Evolutionary conservation across 2,797 vertebrate species (phyloP).

Genomic region (Enteromius unitaeniatus): DNA sequence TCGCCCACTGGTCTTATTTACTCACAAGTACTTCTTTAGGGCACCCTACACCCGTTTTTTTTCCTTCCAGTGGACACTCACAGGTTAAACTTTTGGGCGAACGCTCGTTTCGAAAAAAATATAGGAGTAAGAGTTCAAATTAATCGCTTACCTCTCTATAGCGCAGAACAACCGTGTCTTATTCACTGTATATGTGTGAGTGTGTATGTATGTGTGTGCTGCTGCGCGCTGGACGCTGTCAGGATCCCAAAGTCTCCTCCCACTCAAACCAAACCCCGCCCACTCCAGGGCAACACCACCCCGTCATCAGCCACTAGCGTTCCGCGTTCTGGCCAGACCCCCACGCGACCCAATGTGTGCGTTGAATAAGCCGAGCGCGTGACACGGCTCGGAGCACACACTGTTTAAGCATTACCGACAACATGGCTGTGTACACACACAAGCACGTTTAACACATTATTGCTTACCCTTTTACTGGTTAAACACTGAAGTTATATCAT

Average conservation of each 20-base stretch:
- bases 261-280: conserved; percentile 23
- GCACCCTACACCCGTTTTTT: conserved; percentile 20
- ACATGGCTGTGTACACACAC: conserved; percentile 6
- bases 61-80: background rate
- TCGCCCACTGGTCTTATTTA: conserved; percentile 27
- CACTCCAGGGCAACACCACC: conserved; percentile 43
- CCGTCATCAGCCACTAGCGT: conserved; percentile 49
- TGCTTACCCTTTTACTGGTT: background rate
- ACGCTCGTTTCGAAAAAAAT: background rate
- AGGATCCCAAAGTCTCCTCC: conserved; percentile 13
- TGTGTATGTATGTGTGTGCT: background rate
- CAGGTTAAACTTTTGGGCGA: background rate
- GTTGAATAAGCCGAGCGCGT: conserved; percentile 47
- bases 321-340: conserved; percentile 53
- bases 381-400: conserved; percentile 39
- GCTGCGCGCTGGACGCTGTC: conserved; percentile 35
- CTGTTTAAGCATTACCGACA: conserved; percentile 19
- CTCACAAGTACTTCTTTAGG: conserved; percentile 28
- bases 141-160: conserved; percentile 10
- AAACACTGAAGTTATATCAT: background rate
- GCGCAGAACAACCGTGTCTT: conserved; percentile 14
- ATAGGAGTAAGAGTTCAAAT: background rate
- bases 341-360: conserved; percentile 48
- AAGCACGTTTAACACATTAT: background rate
- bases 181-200: conserved; percentile 27